Base-by-base conservation (phyloP, 2,888 invertebrate genomes). In the Pollenia amentaria region DNA sequence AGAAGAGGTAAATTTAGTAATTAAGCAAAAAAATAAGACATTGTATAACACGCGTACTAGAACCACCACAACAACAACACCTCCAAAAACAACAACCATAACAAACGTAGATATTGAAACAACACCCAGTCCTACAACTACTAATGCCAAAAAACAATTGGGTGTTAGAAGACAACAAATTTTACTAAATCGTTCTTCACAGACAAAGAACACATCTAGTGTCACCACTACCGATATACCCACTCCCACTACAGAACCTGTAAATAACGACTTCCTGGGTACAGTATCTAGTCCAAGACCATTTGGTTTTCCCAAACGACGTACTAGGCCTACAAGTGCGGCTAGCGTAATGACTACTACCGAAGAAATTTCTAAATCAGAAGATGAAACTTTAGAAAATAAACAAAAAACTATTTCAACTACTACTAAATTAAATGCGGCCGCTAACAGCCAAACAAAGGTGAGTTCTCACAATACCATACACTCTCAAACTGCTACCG, bases 231-330 rank as follows among this genome's bases (percentile, higher is more conserved):
- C 88, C 81, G 87, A 89, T 88, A 81, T 88, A 89, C 73, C 84
- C 72, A 76, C 53, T 76, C 77, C 89, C 73, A 88, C 89, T 82
- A 85, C 89, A 85, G 90, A 90, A 75, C 55, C 87, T 87, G 88
- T 89, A 86, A 91, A 85, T 90, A 92, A 91, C 84, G 90, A 89
- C 86, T 89, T 90, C 88, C 85, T 92, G 82, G 92, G 93, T 73
- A 90, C 92, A 73, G 93, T 94, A 87, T 94, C 94, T 89, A 94
- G 94, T 92, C 94, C 94, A 88, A 92, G 94, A 91, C 94, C 94
- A 29, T 94, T 94, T 90, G 94, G 94, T 90, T 94, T 93, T 88
- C 93, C 93, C 55, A 92, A 94, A 89, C 92, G 94, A 89, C 93
- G 94, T 89, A 93, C 92, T 88, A 93, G 94, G 90, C 94, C 94